These are phyloP conservation scores for Mantis religiosa DNA, from an alignment of 2,888 invertebrate species.

Conservation along the genomic window DNA sequence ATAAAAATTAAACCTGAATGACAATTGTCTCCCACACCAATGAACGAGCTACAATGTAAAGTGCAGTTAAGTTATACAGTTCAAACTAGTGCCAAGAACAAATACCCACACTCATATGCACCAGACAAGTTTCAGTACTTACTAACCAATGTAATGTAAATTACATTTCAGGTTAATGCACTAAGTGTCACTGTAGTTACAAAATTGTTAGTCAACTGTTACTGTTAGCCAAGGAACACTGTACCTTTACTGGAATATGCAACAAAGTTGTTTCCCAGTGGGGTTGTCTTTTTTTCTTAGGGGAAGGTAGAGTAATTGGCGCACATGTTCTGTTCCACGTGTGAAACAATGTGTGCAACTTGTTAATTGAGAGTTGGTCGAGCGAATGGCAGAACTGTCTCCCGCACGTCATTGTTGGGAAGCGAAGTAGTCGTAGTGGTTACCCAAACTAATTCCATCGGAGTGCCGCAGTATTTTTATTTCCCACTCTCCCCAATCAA, in stretches of 20 bases:
- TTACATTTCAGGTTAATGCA: too few species aligned
- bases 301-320: background rate
- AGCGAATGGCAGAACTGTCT: background rate
- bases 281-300: background rate
- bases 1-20: too few species aligned
- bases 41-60: too few species aligned
- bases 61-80: too few species aligned
- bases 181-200: too few species aligned
- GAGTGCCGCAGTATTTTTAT: background rate
- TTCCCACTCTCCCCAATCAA: background rate
- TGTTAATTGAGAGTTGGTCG: background rate
- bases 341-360: background rate
- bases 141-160: too few species aligned
- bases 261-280: background rate
- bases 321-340: background rate
- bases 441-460: slow-evolving; percentile 19
- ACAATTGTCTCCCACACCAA: too few species aligned
- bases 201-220: background rate
- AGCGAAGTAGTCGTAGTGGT: background rate
- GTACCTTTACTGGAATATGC: background rate
- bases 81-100: too few species aligned
- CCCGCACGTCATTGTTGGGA: background rate
- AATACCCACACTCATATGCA: too few species aligned
- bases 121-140: too few species aligned
- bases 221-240: background rate